Percentiles rank a stretch among this genome's conserved stretches.
Evolutionary conservation across 2,113 vertebrate species (phyloP).

Genomic region (Sander vitreus): DNA sequence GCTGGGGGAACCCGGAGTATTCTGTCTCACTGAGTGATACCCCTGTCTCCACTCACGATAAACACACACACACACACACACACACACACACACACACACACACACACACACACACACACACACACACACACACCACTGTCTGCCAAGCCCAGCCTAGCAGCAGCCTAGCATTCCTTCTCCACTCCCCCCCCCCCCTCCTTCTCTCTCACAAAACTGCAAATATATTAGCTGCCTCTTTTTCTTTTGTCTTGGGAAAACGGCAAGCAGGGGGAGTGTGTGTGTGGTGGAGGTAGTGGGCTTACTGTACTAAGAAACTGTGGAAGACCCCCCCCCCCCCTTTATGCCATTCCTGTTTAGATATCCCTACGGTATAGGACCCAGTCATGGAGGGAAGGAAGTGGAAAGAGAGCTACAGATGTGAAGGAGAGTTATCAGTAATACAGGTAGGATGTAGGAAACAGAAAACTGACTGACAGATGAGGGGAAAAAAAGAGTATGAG

Average conservation of each 20-base stretch:
- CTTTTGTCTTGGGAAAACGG: conserved; percentile 86
- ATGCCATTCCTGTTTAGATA: conserved; percentile 69
- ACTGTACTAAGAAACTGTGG: conserved; percentile 59
- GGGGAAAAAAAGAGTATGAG: conserved; percentile 34
- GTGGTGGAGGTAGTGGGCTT: conserved; percentile 5
- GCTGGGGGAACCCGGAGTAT: conserved; percentile 82
- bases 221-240: conserved; percentile 85
- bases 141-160: conserved; percentile 77
- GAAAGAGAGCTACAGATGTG: conserved; percentile 37
- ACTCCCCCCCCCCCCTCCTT: conserved; percentile 2
- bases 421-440: conserved; percentile 36
- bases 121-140: conserved; percentile 44
- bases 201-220: conserved; percentile 80
- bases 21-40: conserved; percentile 88
- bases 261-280: conserved; percentile 51
- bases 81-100: conserved; percentile 35
- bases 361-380: conserved; percentile 69
- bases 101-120: conserved; percentile 22
- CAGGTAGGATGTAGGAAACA: conserved; percentile 50
- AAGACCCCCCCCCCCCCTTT: conserved; percentile 59
- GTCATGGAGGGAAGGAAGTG: conserved; percentile 42
- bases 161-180: conserved; percentile 58
- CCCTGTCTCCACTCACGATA: conserved; percentile 86
- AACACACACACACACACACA: conserved; percentile 70
- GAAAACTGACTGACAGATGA: conserved; percentile 40